phyloP scores from a whole-genome alignment of 1,140 invertebrate species.

The Drosophila chauvacae region DNA sequence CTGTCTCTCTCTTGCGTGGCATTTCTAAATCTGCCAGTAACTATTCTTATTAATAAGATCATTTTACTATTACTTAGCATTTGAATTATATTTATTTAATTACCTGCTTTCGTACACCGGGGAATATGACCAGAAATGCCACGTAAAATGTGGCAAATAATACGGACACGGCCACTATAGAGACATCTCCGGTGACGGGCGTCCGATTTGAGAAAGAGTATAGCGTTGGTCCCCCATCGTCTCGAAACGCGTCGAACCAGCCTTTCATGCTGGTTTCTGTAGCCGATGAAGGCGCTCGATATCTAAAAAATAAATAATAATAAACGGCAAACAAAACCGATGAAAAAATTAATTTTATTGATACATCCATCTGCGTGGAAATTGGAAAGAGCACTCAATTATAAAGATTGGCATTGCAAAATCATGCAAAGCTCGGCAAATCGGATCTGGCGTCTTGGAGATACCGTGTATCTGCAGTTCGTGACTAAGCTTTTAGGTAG shows the following conservation, averaged over 20 bases:
- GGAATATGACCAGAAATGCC: constrained; percentile 96
- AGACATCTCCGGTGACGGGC: constrained; percentile 95
- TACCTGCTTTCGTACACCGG: constrained; percentile 97
- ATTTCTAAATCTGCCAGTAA: not conserved
- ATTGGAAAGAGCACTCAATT: constrained; percentile 53
- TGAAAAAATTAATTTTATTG: constrained; percentile 21
- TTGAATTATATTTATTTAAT: constrained; percentile 55
- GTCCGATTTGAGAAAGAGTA: constrained; percentile 97
- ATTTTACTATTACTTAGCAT: not conserved
- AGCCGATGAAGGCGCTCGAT: constrained; percentile 34
- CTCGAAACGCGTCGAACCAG: constrained; percentile 97
- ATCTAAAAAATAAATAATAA: constrained; percentile 13
- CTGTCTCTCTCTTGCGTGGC: not conserved
- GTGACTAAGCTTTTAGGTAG: constrained; percentile 74
- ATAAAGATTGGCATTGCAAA: constrained; percentile 52
- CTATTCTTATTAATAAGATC: not conserved
- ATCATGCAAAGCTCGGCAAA: constrained; percentile 33
- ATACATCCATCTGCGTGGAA: constrained; percentile 32
- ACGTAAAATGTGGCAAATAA: constrained; percentile 95
- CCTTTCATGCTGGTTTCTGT: constrained; percentile 89
- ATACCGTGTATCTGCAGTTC: constrained; percentile 46
- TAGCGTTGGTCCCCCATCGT: constrained; percentile 95
- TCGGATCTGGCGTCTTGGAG: constrained; percentile 53
- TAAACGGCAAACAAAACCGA: constrained; percentile 3
- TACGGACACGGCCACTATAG: constrained; percentile 92